phyloP scores from a whole-genome alignment of 2,113 vertebrate genomes.

The Seriola dumerili region DNA sequence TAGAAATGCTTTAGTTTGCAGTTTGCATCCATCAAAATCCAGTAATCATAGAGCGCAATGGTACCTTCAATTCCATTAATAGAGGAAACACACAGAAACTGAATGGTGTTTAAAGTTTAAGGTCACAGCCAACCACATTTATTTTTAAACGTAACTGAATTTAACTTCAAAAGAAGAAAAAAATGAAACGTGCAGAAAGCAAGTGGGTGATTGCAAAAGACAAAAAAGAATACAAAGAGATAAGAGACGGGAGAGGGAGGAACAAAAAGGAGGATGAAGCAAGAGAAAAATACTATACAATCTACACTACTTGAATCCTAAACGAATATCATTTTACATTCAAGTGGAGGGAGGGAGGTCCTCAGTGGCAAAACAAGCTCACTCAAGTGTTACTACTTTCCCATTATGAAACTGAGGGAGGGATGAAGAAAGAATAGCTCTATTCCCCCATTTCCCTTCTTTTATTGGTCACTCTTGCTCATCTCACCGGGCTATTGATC shows the following conservation, averaged over 20 bases:
- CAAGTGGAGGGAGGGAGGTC: conserved; percentile 42
- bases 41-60: neutral
- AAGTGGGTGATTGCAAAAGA: neutral
- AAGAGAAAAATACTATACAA: neutral
- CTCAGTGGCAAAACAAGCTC: conserved; percentile 52
- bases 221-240: neutral
- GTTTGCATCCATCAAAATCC: neutral
- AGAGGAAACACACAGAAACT: neutral
- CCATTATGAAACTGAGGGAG: conserved; percentile 62
- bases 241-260: neutral
- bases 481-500: conserved; percentile 61
- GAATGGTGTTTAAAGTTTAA: neutral
- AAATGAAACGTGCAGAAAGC: neutral
- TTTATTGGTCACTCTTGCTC: conserved; percentile 62
- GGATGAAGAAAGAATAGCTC: conserved; percentile 52
- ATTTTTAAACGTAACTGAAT: neutral
- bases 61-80: neutral
- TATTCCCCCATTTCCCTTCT: conserved; percentile 53
- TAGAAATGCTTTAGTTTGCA: neutral
- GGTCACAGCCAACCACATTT: neutral
- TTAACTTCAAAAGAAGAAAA: neutral
- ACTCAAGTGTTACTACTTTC: conserved; percentile 72
- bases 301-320: conserved; percentile 23
- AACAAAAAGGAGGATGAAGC: neutral
- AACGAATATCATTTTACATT: conserved; percentile 53